Evolutionary conservation across 2,113 vertebrate species (phyloP).

Genomic region (Hippocampus comes): DNA sequence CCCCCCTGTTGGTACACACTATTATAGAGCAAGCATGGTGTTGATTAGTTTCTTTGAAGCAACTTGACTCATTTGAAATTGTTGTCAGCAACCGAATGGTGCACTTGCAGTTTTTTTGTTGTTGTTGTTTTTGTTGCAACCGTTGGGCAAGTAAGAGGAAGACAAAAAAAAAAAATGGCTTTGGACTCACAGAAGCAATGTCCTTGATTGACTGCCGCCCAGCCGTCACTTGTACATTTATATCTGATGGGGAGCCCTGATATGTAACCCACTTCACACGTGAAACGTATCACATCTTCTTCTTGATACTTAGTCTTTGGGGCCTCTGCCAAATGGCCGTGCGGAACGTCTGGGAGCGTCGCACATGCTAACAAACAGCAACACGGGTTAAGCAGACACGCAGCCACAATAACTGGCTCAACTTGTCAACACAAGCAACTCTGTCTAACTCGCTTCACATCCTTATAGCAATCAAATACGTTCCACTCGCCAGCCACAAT

Average conservation of each 20-base stretch:
- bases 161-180: neutral
- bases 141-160: neutral
- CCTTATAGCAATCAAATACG: neutral
- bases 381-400: neutral
- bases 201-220: neutral
- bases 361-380: slow-evolving; percentile 30
- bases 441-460: neutral
- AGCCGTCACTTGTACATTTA: neutral
- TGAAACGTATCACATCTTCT: slow-evolving; percentile 25
- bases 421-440: neutral
- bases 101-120: neutral
- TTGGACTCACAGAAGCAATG: slow-evolving; percentile 35
- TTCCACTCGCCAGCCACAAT: neutral
- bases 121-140: neutral
- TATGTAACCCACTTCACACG: slow-evolving; percentile 36
- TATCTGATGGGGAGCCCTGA: slow-evolving; percentile 29
- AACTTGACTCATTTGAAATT: neutral
- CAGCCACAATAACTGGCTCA: no score
- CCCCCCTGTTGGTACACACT: neutral
- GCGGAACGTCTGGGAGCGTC: slow-evolving; percentile 17
- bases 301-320: slow-evolving; percentile 12
- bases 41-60: neutral
- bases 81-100: neutral
- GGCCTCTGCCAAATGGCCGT: slow-evolving; percentile 8
- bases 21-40: neutral